These are phyloP conservation scores for Centroberyx gerrardi DNA, from an alignment of 2,797 vertebrate genomes.

Conservation along the genomic window DNA sequence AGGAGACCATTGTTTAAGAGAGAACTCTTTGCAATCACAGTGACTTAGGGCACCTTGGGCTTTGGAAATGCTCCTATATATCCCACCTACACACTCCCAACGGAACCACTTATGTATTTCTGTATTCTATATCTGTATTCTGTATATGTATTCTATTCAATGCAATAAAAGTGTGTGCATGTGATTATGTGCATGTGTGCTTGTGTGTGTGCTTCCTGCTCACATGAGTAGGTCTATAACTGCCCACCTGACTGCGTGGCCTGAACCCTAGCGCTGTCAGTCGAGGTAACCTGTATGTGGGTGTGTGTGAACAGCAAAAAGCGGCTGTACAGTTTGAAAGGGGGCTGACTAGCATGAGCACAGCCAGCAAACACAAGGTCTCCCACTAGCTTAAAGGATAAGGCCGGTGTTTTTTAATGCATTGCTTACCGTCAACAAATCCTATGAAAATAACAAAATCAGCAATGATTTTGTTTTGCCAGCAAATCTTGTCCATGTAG, in stretches of 20 bases:
- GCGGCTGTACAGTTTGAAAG: neutral
- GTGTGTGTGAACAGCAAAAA: neutral
- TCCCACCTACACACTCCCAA: constrained; percentile 51
- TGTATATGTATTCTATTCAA: constrained; percentile 36
- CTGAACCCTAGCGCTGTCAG: constrained; percentile 45
- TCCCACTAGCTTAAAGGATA: constrained; percentile 22
- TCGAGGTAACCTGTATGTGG: constrained; percentile 38
- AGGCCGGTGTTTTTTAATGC: no score
- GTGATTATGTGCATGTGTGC: neutral
- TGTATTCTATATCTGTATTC: constrained; percentile 20
- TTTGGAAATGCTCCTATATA: constrained; percentile 47
- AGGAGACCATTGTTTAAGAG: constrained; percentile 42
- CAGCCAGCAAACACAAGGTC: constrained; percentile 31
- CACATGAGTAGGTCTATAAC: constrained; percentile 12
- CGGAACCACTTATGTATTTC: constrained; percentile 40
- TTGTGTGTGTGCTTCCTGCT: neutral
- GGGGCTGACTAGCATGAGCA: constrained; percentile 17
- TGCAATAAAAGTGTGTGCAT: constrained; percentile 15
- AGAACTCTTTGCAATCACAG: neutral
- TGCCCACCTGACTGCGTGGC: constrained; percentile 14
- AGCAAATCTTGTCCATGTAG: no score
- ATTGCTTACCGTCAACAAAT: no score
- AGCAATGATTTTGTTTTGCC: no score
- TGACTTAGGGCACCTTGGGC: constrained; percentile 37
- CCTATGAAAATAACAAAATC: no score